Conservation (phyloP, 2,888 invertebrate genomes). For the Ceriagrion tenellum region DNA sequence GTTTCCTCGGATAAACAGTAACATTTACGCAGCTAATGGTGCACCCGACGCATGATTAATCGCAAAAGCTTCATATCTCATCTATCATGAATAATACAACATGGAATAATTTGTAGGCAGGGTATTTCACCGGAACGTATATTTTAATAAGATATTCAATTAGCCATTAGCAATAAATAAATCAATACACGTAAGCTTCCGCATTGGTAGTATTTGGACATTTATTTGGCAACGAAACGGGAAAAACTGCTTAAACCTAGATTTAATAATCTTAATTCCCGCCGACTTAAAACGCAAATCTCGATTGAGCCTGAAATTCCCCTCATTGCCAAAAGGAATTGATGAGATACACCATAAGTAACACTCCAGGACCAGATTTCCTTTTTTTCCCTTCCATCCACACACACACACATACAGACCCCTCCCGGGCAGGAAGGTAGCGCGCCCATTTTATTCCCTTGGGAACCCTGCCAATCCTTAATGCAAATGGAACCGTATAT, state of each 20-base stretch:
- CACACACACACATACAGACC: too few relatives aligned
- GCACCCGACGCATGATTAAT: too few relatives aligned
- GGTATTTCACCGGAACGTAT: neutral
- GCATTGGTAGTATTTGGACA: neutral
- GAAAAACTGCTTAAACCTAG: conserved; percentile 13
- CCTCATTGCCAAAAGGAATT: conserved; percentile 45
- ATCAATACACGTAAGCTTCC: neutral
- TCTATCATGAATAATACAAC: too few relatives aligned
- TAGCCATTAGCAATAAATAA: neutral
- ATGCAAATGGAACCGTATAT: conserved; percentile 66
- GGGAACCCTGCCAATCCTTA: conserved; percentile 58
- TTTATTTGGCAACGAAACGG: conserved; percentile 27
- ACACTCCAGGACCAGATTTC: conserved; percentile 46
- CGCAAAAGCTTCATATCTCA: too few relatives aligned
- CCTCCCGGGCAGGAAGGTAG: conserved; percentile 49
- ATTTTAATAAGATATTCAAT: neutral
- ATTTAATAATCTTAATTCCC: conserved; percentile 55
- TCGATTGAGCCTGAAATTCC: conserved; percentile 51
- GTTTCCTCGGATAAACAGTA: too few relatives aligned
- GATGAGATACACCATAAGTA: conserved; percentile 61
- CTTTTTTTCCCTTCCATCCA: conserved; percentile 34
- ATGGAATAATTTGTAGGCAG: too few relatives aligned
- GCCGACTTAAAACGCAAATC: conserved; percentile 32
- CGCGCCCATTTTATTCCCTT: conserved; percentile 49
- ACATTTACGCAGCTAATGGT: too few relatives aligned